Conservation (phyloP, 2,797 vertebrate species). For the Dendrocincla fuliginosa region DNA sequence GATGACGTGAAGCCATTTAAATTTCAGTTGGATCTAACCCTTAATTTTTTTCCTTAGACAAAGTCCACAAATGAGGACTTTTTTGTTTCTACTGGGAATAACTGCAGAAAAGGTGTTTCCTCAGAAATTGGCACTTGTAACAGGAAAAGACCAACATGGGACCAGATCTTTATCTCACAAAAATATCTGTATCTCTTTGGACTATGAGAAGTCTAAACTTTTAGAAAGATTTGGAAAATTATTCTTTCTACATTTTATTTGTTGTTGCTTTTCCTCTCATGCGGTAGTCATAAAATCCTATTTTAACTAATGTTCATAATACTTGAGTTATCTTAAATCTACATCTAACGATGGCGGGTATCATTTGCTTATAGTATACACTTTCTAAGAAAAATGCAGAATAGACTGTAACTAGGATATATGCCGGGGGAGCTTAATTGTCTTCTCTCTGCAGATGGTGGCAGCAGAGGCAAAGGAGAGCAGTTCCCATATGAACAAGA, state of each 20-base stretch:
- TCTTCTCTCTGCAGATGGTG: conserved; percentile 81
- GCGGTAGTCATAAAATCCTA: not conserved
- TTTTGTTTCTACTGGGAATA: not conserved
- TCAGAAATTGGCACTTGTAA: not conserved
- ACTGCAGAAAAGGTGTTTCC: not conserved
- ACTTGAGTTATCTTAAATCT: not conserved
- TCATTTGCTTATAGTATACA: not conserved
- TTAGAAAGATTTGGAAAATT: not conserved
- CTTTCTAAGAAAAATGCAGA: not conserved
- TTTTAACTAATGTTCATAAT: not conserved
- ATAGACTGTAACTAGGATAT: not conserved
- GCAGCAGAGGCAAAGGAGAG: conserved; percentile 83
- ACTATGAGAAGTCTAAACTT: not conserved
- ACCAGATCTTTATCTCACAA: not conserved
- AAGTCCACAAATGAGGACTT: not conserved
- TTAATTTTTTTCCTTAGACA: not conserved
- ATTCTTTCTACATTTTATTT: not conserved
- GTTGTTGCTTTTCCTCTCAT: not conserved
- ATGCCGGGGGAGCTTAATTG: not conserved
- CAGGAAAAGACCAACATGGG: not conserved
- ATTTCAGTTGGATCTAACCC: not conserved
- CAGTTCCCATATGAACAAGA: conserved; percentile 92
- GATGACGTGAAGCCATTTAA: not conserved
- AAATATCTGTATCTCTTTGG: not conserved
- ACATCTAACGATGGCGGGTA: not conserved